Percentiles rank a stretch among this genome's conserved stretches.
These are phyloP conservation scores for Electrophaes corylata DNA, from an alignment of 2,888 invertebrate genomes.

Conservation along the genomic window DNA sequence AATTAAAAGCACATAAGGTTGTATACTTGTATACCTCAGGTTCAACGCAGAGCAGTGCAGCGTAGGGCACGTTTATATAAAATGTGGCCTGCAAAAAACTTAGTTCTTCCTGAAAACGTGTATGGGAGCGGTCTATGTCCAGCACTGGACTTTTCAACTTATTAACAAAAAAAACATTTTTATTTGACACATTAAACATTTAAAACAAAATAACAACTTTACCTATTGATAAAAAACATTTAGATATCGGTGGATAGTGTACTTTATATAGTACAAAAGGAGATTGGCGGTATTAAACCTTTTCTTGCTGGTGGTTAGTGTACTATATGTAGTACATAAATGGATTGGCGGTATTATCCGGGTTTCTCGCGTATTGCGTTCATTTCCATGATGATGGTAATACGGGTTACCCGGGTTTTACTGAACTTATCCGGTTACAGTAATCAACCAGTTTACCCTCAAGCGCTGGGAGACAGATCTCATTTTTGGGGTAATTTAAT, in stretches of 20 bases:
- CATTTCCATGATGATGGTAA: slow-evolving; percentile 17
- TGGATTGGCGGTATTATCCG: slow-evolving; percentile 1
- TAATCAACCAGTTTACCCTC: slow-evolving; percentile 42
- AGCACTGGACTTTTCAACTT: no score
- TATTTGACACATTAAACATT: no score
- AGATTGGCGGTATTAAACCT: not conserved
- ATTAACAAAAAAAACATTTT: no score
- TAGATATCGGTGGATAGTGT: not conserved
- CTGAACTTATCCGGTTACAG: slow-evolving; percentile 44
- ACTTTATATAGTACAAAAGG: not conserved
- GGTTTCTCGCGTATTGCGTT: not conserved
- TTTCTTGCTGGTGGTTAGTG: not conserved
- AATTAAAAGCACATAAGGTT: no score
- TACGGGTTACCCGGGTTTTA: slow-evolving; percentile 25
- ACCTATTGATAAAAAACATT: no score
- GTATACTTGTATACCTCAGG: no score
- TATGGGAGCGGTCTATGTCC: no score
- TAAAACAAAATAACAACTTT: no score
- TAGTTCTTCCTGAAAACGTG: no score
- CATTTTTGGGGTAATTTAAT: slow-evolving; percentile 24
- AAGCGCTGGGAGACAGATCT: slow-evolving; percentile 24
- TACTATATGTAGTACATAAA: not conserved
- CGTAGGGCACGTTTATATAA: no score
- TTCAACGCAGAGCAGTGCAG: no score
- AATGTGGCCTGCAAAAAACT: no score